Percentiles rank a stretch among this genome's conserved stretches.
Evolutionary conservation across 2,113 vertebrate species (phyloP).

Genomic region (Glareola pratincola): DNA sequence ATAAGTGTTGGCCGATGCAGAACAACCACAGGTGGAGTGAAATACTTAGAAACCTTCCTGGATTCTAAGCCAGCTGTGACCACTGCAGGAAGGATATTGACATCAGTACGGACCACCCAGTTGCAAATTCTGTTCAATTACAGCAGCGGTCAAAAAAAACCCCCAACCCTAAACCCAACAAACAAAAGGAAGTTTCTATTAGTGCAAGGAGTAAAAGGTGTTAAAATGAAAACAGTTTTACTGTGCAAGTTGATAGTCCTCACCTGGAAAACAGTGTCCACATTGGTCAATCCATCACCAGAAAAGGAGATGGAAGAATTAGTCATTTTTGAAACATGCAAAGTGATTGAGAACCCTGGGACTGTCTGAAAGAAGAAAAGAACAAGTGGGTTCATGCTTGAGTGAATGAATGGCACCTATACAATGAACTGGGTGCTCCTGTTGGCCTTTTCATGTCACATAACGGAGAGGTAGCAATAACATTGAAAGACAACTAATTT

Average conservation of each 20-base stretch:
- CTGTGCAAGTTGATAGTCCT: neutral
- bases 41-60: neutral
- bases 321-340: neutral
- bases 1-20: neutral
- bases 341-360: neutral
- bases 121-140: neutral
- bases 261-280: neutral
- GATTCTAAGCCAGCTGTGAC: neutral
- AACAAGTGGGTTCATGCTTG: neutral
- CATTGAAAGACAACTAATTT: neutral
- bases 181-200: neutral
- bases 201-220: neutral
- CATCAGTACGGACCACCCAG: neutral
- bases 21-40: neutral
- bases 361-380: neutral
- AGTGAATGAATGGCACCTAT: neutral
- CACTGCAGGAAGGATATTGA: neutral
- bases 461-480: neutral
- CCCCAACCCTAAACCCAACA: neutral
- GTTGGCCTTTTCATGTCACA: rapidly evolving
- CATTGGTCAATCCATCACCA: neutral
- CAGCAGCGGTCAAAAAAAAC: rapidly evolving
- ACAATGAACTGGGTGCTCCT: neutral
- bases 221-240: neutral
- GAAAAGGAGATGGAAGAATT: neutral